A percentile compares a stretch with the other conserved stretches of the same genome.
Conservation (phyloP, 2,797 vertebrate species). For the Pseudocheirus occidentalis region DNA sequence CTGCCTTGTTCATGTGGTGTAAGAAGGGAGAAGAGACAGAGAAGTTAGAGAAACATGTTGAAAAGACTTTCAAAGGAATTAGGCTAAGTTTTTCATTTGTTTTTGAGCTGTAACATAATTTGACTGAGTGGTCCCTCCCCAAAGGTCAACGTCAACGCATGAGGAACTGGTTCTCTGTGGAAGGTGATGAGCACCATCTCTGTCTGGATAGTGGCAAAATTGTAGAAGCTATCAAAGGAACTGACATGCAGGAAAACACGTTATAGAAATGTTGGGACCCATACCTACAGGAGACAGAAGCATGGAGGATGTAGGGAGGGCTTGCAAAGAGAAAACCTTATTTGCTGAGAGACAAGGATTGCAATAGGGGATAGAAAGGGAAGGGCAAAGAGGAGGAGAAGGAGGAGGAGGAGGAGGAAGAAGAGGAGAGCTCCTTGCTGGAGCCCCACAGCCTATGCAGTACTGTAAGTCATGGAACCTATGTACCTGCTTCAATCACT, state of each 20-base stretch:
- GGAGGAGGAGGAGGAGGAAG: neutral
- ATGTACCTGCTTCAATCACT: neutral
- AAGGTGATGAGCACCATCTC: neutral
- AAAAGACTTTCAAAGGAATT: neutral
- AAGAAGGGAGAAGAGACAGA: neutral
- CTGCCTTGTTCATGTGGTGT: neutral
- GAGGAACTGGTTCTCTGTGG: neutral
- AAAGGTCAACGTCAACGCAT: neutral
- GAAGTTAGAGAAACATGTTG: neutral
- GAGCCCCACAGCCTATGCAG: neutral
- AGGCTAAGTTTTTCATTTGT: neutral
- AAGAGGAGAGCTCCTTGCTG: neutral
- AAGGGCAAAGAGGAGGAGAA: neutral
- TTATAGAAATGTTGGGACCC: neutral
- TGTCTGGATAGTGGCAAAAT: neutral
- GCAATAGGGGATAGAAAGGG: neutral
- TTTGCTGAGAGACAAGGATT: neutral
- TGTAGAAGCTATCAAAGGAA: neutral
- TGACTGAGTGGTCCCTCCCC: neutral
- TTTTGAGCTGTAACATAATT: neutral
- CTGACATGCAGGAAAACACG: neutral
- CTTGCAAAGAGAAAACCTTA: neutral
- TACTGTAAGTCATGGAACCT: neutral
- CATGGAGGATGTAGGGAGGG: neutral
- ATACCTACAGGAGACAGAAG: neutral